Evolutionary conservation across 2,113 vertebrate species (phyloP), one percentile per base, ranked within the genome.

Genomic region (Percopsis transmontana): DNA sequence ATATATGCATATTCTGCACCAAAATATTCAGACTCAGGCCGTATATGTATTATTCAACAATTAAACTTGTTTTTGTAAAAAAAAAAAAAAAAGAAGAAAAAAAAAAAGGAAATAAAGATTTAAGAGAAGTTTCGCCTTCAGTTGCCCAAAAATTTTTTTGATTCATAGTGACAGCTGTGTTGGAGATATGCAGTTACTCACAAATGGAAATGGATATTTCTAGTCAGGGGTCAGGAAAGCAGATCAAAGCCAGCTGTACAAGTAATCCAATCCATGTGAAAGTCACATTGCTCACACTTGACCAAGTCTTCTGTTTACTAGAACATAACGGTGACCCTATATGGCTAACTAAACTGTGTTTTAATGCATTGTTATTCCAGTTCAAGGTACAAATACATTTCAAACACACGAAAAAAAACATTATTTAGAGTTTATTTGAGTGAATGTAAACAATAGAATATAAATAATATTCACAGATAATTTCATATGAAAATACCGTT

Each of bases 391-490:
- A 16, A 48, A 47, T 47, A n/a, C 33, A 12, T 42, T 18, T 20
- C 19, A n/a, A 16, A 21, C 52, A 39, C 15, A 65, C 50, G 66
- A 48, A 56, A 24, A 48, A 58, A 71, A 60, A 53, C 5, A 47
- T 47, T 71, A 79, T 64, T 58, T 48, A 62, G 62, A 9, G 80
- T 91, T 90, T 85, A 91, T 90, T 91, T 70, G 51, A 70, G 66
- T 57, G 68, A 79, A 75, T 85, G 63, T 82, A 81, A 84, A 88
- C 81, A 89, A 81, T 74, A 66, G 85, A 85, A 84, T 87, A 90
- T 90, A 92, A 93, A 90, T 90, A 89, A 88, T 82, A 90, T 87
- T 87, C 71, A 86, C 79, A 70, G 62, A 85, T 65, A 18, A 80
- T 75, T 81, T 77, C 62, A 68, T 84, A 89, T 81, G 84, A 90